These are phyloP conservation scores for Pteronotus mesoamericanus DNA, from an alignment of 2,797 vertebrate genomes.

Conservation along the genomic window DNA sequence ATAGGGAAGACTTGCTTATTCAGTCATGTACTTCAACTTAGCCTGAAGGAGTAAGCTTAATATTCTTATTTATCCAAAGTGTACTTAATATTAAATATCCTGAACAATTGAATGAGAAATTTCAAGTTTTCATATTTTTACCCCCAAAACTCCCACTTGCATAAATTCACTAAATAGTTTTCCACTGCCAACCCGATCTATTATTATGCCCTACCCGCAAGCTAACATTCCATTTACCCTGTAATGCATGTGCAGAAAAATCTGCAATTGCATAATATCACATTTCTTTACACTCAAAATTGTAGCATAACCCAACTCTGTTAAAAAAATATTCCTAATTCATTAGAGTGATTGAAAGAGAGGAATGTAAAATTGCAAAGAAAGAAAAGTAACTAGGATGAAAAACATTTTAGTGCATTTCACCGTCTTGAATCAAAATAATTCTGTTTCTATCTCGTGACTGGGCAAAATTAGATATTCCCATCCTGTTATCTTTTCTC, in stretches of 20 bases:
- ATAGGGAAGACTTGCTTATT: neutral
- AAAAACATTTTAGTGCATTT: neutral
- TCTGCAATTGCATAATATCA: neutral
- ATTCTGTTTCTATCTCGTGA: neutral
- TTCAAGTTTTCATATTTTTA: neutral
- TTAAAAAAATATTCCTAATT: neutral
- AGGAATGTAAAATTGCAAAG: neutral
- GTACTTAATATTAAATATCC: conserved; percentile 13
- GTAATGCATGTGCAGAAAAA: neutral
- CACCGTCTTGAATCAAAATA: neutral
- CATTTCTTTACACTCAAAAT: neutral
- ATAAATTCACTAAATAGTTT: neutral
- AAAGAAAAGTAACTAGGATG: neutral
- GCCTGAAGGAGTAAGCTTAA: conserved; percentile 9
- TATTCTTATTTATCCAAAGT: neutral
- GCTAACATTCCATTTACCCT: neutral
- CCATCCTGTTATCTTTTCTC: neutral
- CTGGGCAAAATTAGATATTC: neutral
- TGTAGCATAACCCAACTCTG: neutral
- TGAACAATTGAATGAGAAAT: neutral
- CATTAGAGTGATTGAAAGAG: neutral
- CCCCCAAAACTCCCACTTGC: neutral
- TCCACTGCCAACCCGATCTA: neutral
- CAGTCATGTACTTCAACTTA: conserved; percentile 25
- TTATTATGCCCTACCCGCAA: neutral